Base-by-base conservation (phyloP, 1,140 invertebrate genomes). In the Drosophila busckii region DNA sequence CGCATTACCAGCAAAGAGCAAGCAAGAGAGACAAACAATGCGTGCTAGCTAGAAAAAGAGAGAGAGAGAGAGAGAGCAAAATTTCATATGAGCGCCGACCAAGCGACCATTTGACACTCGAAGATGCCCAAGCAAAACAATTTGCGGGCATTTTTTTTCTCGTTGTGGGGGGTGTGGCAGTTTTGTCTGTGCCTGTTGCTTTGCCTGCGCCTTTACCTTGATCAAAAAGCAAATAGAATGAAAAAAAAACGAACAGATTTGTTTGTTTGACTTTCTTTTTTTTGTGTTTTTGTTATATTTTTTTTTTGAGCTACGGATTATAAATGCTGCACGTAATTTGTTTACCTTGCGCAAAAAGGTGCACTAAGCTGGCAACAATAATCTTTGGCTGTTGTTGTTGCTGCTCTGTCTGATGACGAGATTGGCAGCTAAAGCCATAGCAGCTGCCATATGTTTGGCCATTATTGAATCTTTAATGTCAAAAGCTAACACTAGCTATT, bases 401-500 rank as follows among this genome's bases (percentile, higher is more conserved):
- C 5, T 17, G 4, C 3, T 37, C 12, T 34, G 13, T 35, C 19
- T 20, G 20, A 23, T 41, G 31, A 49, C 40, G 46, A 68, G 55
- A 66, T 80, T 78, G 73, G 68, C 68, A 82, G 69, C 32, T 50
- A 37, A 78, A 78, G 56, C 65, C 69, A 44, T 41, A 50, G 40
- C 26, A 67, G 71, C 70, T 70, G 60, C 60, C 52, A 63, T 38
- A 66, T 52, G 50, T 15, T 31, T 56, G 32, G 31, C 31, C 46
- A 78, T 63, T 60, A 80, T 80, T 78, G 68, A 78, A 78, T 78
- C 75, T 78, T 78, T 78, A 78, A 78, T 78, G 75, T 80, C 71
- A 80, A 80, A 78, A 59, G 59, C 59, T 37, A 41, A 48, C 16
- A 25, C 56, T 60, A n/a, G n/a, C 45, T 49, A 42, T 62, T 54